Conservation (phyloP, 2,888 invertebrate genomes). For the Temnothorax rugatulus region DNA sequence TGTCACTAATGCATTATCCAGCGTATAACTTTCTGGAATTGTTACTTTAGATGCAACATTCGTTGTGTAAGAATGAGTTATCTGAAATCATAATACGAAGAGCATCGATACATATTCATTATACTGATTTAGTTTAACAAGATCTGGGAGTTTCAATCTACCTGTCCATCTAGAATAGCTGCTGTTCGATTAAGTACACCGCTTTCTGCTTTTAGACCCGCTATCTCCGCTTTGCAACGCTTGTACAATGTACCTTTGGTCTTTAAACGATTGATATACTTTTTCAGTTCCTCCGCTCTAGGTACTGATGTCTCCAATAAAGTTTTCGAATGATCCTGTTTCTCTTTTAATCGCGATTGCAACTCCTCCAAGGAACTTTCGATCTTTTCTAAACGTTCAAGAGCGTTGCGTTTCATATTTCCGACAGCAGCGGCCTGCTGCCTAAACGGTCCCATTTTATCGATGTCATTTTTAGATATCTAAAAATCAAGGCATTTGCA, state of each 20-base stretch:
- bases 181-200: constrained; percentile 92
- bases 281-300: constrained; percentile 93
- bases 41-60: constrained; percentile 49
- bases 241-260: constrained; percentile 94
- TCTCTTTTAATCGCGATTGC: constrained; percentile 84
- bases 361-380: constrained; percentile 91
- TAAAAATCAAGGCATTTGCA: constrained; percentile 41
- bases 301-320: constrained; percentile 78
- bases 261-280: constrained; percentile 93
- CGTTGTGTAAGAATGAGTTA: constrained; percentile 50
- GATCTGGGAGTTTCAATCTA: constrained; percentile 71
- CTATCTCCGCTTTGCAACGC: constrained; percentile 92
- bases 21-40: constrained; percentile 74
- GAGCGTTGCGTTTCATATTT: constrained; percentile 90
- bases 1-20: constrained; percentile 75
- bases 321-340: constrained; percentile 77
- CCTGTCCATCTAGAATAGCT: constrained; percentile 90
- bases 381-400: constrained; percentile 80
- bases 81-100: constrained; percentile 49
- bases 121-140: neutral
- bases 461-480: constrained; percentile 86
- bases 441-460: constrained; percentile 93
- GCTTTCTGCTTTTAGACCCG: constrained; percentile 92
- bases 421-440: constrained; percentile 94
- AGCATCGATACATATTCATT: constrained; percentile 1